phyloP scores from a whole-genome alignment of 1,140 invertebrate genomes.

The Maconellicoccus hirsutus region DNA sequence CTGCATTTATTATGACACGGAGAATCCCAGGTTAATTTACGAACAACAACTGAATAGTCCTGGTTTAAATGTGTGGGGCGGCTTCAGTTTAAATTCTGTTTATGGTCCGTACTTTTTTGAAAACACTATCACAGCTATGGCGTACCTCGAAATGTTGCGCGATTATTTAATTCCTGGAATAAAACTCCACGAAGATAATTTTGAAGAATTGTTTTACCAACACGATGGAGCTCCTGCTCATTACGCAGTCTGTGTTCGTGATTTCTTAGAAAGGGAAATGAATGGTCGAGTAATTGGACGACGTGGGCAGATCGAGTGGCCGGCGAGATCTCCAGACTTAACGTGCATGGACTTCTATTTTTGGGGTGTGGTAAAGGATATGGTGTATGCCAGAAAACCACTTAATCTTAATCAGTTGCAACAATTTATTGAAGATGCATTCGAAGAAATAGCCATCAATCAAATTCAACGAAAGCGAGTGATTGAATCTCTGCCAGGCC shows the following conservation, averaged over 20 bases:
- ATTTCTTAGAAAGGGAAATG: constrained; percentile 33
- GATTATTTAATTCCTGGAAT: too few species aligned
- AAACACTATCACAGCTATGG: constrained; percentile 26
- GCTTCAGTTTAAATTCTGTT: constrained; percentile 28
- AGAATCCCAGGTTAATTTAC: constrained; percentile 21
- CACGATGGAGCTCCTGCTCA: constrained; percentile 36
- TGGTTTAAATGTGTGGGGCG: constrained; percentile 28
- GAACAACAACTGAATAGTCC: constrained; percentile 24
- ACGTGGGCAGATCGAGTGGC: constrained; percentile 35
- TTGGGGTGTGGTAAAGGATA: constrained; percentile 30
- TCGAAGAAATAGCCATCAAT: too few species aligned
- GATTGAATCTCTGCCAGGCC: too few species aligned
- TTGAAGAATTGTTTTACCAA: constrained; percentile 27
- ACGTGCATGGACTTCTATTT: constrained; percentile 36
- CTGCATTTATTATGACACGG: constrained; percentile 23
- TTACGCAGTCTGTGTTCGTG: too few species aligned
- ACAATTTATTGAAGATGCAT: too few species aligned
- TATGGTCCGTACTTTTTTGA: constrained; percentile 34
- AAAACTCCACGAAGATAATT: too few species aligned
- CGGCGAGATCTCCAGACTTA: constrained; percentile 35
- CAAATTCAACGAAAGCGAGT: too few species aligned
- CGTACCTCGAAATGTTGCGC: constrained; percentile 28
- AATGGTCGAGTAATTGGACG: constrained; percentile 35
- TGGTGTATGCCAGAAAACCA: too few species aligned
- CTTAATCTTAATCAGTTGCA: too few species aligned